These are phyloP conservation scores for Brevimyrus niger DNA, from an alignment of 2,113 vertebrate genomes.

Conservation along the genomic window DNA sequence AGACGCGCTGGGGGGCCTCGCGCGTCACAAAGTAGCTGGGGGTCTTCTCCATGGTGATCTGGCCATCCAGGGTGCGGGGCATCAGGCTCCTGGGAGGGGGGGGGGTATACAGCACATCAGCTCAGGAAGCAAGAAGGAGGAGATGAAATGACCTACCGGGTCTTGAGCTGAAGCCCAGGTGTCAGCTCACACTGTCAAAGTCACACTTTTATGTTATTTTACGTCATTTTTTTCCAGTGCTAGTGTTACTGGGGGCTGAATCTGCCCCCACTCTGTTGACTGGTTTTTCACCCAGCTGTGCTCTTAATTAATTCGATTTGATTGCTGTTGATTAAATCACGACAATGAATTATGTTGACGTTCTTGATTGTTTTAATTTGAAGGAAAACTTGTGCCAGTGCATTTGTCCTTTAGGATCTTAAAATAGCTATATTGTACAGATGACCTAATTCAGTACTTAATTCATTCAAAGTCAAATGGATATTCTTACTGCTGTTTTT, in stretches of 20 bases:
- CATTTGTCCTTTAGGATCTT: not conserved
- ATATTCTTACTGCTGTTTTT: not conserved
- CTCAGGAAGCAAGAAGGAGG: not conserved
- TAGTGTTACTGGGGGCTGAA: not conserved
- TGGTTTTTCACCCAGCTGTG: not conserved
- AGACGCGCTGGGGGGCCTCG: constrained; percentile 78
- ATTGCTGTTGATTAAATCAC: not conserved
- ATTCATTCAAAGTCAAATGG: not conserved
- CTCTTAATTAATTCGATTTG: not conserved
- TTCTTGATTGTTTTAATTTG: not conserved
- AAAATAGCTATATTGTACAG: not conserved
- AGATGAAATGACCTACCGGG: not conserved
- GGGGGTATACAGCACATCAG: not conserved
- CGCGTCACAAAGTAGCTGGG: constrained; percentile 93
- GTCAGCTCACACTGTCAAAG: not conserved
- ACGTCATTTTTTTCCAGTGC: not conserved
- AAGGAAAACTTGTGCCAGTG: not conserved
- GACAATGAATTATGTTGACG: not conserved
- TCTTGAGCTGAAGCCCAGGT: not conserved
- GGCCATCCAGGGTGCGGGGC: constrained; percentile 84
- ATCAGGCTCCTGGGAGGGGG: constrained; percentile 73
- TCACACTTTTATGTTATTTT: not conserved
- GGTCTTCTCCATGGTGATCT: constrained; percentile 98
- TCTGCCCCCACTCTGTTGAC: not conserved
- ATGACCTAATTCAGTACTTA: not conserved